These are phyloP conservation scores for Holocentrus rufus DNA, from an alignment of 2,797 vertebrate species.

Conservation along the genomic window DNA sequence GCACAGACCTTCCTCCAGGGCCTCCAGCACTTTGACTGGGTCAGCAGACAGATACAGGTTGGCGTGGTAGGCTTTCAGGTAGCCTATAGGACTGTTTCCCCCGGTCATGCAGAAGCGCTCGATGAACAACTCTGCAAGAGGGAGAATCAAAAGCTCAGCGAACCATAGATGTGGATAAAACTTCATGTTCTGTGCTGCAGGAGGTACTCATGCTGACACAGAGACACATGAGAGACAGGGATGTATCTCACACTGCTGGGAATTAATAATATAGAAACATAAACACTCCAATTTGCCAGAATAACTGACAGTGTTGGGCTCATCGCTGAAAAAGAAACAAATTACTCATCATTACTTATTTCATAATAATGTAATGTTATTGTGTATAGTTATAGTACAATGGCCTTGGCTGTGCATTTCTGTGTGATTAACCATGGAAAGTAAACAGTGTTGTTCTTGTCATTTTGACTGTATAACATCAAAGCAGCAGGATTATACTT, in stretches of 20 bases:
- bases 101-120: conserved; percentile 98
- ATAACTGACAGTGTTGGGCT: not conserved
- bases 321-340: too few relatives aligned
- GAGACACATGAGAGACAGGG: not conserved
- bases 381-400: too few relatives aligned
- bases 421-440: too few relatives aligned
- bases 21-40: conserved; percentile 89
- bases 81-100: conserved; percentile 93
- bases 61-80: conserved; percentile 95
- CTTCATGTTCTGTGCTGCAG: not conserved
- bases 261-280: not conserved
- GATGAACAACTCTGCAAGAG: conserved; percentile 86
- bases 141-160: conserved; percentile 7
- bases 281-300: not conserved
- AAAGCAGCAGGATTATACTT: too few relatives aligned
- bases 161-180: not conserved
- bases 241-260: not conserved
- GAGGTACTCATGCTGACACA: not conserved
- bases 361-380: too few relatives aligned
- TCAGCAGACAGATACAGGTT: conserved; percentile 97
- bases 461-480: too few relatives aligned
- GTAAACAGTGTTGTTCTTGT: too few relatives aligned
- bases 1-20: conserved; percentile 90
- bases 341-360: too few relatives aligned
- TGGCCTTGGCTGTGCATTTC: too few relatives aligned